Evolutionary conservation across 2,797 vertebrate species (phyloP), one percentile per base, ranked within the genome.

Genomic region (Oreochromis grahami): DNA sequence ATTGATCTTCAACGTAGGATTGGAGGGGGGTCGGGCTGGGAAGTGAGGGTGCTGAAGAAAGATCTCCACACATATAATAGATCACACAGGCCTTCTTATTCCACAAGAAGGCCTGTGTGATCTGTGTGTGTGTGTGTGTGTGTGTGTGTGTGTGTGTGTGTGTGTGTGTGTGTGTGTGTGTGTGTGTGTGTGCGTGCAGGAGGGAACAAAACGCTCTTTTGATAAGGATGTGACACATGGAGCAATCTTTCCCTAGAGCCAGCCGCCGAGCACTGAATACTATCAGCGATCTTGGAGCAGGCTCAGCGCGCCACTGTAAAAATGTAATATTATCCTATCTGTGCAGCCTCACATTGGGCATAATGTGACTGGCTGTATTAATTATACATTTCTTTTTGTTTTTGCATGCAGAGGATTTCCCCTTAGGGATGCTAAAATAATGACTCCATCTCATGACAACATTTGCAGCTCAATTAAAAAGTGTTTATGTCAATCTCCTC

Each of bases 141-240:
- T 53, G 52, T 52, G 51, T n/a, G 86, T 79, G 85, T 32, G 86
- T n/a, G n/a, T n/a, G n/a, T 56, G 55, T 15, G 51, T 56, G 55
- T 15, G 51, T 60, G 3, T 58, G 14, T 56, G 26, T 56, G 55
- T 15, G 51, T 36, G 50, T n/a, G 50, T 21, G 19, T 6, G 50
- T 10, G 50, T n/a, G 50, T n/a, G 50, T 53, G 52, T 52, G 51
- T n/a, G 86, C 78, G 85, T 32, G 86, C 68, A 65, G 82, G 86
- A 84, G 86, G 87, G 84, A 94, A 94, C 95, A 94, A 94, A 94
- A 94, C 84, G 79, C 88, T 93, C 77, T 92, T 95, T 97, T 96
- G 95, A 95, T 96, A 94, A 95, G 93, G 90, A 94, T 92, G 94
- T 94, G 94, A 95, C 94, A 95, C 94, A 94, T 72, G 86, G 81